Percentiles rank a stretch among this genome's conserved stretches.
These are phyloP conservation scores for Aphodius sticticus DNA, from an alignment of 2,888 invertebrate species.

Conservation along the genomic window DNA sequence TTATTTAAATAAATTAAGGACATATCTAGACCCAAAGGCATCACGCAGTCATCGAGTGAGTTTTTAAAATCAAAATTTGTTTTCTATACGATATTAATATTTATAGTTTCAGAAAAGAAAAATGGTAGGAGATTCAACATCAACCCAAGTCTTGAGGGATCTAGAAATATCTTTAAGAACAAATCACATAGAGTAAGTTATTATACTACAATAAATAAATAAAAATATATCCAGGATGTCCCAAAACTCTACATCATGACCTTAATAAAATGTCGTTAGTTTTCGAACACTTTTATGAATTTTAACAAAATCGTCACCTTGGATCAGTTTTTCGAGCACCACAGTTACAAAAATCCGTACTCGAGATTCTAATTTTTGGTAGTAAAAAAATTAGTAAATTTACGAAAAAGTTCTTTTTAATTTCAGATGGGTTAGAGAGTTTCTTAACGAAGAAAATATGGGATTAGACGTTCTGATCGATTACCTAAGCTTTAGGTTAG, in stretches of 20 bases:
- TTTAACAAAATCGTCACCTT: no score
- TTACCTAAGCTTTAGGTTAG: constrained; percentile 93
- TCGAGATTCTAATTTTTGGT: no score
- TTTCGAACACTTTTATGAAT: no score
- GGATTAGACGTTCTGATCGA: constrained; percentile 97
- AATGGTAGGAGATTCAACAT: constrained; percentile 96
- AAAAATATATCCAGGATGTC: not conserved
- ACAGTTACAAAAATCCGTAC: no score
- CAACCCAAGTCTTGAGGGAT: constrained; percentile 97
- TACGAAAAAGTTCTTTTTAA: not conserved
- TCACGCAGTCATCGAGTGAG: constrained; percentile 93
- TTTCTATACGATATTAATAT: not conserved
- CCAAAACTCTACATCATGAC: no score
- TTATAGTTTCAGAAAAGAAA: constrained; percentile 82
- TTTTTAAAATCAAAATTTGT: constrained; percentile 44
- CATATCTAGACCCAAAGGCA: constrained; percentile 96
- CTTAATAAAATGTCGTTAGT: no score
- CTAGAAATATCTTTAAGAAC: constrained; percentile 98
- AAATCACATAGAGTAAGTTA: constrained; percentile 96
- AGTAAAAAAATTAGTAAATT: no score
- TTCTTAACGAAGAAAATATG: constrained; percentile 94
- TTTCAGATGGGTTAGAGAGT: constrained; percentile 96
- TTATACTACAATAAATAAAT: constrained; percentile 9
- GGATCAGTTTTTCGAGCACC: no score
- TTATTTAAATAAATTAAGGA: constrained; percentile 94